phyloP scores from a whole-genome alignment of 1,140 invertebrate genomes.

The Phenacoccus solenopsis region DNA sequence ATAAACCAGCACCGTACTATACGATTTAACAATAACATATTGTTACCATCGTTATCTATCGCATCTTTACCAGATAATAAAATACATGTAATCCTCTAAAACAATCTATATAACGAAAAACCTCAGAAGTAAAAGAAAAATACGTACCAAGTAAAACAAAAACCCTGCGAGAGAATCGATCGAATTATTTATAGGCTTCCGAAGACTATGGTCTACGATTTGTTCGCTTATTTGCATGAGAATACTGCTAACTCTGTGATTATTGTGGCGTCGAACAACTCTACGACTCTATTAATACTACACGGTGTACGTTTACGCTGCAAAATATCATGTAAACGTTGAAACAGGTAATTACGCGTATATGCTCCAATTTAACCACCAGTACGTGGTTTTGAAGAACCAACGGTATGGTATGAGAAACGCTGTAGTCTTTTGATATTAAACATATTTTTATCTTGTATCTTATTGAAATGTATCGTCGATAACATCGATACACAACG shows the following conservation, averaged over 20 bases:
- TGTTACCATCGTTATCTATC: background rate
- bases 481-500: background rate
- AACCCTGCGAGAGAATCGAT: background rate
- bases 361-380: background rate
- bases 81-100: conserved; percentile 11
- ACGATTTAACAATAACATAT: conserved; percentile 10
- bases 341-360: background rate
- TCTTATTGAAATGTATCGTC: background rate
- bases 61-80: conserved; percentile 16
- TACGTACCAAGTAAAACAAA: background rate
- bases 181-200: conserved; percentile 1
- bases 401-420: no score
- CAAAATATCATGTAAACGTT: background rate
- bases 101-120: conserved; percentile 12
- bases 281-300: background rate
- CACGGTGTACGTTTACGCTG: background rate
- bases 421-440: background rate
- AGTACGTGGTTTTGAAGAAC: background rate
- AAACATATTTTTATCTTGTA: conserved; percentile 3
- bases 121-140: background rate
- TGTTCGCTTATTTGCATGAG: conserved; percentile 10
- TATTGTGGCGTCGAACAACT: background rate
- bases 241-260: conserved; percentile 6
- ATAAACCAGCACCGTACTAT: background rate
- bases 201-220: background rate